Percentiles rank a stretch among this genome's conserved stretches.
Evolutionary conservation across 1,140 invertebrate species (phyloP).

Genomic region (Eciton burchellii): DNA sequence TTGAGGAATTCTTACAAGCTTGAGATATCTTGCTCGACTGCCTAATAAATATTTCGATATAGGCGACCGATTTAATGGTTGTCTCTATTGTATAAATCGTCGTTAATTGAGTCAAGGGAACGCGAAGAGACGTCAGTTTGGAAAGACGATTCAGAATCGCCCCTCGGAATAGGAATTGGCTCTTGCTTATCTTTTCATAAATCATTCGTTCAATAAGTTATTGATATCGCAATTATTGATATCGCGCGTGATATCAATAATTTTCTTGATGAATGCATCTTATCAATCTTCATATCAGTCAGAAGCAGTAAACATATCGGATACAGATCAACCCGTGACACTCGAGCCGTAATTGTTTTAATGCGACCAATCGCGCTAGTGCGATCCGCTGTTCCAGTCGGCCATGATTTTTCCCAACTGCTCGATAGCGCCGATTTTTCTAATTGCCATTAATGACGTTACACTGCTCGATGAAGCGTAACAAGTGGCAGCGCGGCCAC

Average conservation of each 20-base stretch:
- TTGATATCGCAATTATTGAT: not conserved
- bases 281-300: conserved; percentile 6
- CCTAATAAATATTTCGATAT: too few relatives aligned
- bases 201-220: not conserved
- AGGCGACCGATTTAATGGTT: too few relatives aligned
- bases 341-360: not conserved
- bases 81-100: not conserved
- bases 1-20: too few relatives aligned
- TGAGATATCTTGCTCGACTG: too few relatives aligned
- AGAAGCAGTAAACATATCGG: not conserved
- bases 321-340: not conserved
- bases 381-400: not conserved
- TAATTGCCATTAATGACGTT: conserved; percentile 42
- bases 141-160: not conserved
- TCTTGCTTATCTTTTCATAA: conserved; percentile 1
- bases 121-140: not conserved
- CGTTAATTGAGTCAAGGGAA: not conserved
- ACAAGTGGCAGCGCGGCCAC: conserved; percentile 9
- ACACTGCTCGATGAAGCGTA: conserved; percentile 22
- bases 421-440: conserved; percentile 17
- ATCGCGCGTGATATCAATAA: too few relatives aligned
- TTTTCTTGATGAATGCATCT: not conserved
- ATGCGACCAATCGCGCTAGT: not conserved
- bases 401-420: not conserved
- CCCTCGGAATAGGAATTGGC: not conserved